A percentile compares a stretch with the other conserved stretches of the same genome.
Evolutionary conservation across 2,888 invertebrate genomes (phyloP).

Genomic region (Folsomia manolachei): DNA sequence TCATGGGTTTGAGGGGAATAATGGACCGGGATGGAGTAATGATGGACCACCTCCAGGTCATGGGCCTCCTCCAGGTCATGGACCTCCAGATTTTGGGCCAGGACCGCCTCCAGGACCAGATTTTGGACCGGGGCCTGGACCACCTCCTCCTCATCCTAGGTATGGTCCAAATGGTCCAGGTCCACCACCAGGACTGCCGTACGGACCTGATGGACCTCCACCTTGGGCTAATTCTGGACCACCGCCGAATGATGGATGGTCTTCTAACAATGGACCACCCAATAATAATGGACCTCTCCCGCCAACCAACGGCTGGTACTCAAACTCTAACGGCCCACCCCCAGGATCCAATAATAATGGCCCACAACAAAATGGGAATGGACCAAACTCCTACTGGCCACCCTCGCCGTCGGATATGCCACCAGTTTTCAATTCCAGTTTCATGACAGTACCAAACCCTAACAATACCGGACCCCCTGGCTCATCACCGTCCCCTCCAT

Average conservation of each 20-base stretch:
- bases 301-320: neutral
- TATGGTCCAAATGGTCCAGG: constrained; percentile 21
- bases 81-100: neutral
- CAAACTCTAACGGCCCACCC: constrained; percentile 4
- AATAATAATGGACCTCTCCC: constrained; percentile 9
- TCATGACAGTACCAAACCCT: neutral
- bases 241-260: neutral
- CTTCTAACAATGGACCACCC: neutral
- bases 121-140: neutral
- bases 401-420: neutral
- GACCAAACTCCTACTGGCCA: neutral
- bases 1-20: neutral
- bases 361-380: constrained; percentile 7
- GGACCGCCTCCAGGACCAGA: constrained; percentile 1
- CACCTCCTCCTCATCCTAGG: constrained; percentile 7
- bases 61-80: neutral
- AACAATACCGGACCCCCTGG: neutral
- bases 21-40: constrained; percentile 13
- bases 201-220: constrained; percentile 23
- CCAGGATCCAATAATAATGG: constrained; percentile 15
- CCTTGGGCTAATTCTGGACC: neutral
- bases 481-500: constrained; percentile 8
- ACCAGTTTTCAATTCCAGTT: neutral
- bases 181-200: constrained; percentile 13
- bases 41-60: neutral